phyloP scores from a whole-genome alignment of 2,888 invertebrate species.

The Ypsolopha sequella region DNA sequence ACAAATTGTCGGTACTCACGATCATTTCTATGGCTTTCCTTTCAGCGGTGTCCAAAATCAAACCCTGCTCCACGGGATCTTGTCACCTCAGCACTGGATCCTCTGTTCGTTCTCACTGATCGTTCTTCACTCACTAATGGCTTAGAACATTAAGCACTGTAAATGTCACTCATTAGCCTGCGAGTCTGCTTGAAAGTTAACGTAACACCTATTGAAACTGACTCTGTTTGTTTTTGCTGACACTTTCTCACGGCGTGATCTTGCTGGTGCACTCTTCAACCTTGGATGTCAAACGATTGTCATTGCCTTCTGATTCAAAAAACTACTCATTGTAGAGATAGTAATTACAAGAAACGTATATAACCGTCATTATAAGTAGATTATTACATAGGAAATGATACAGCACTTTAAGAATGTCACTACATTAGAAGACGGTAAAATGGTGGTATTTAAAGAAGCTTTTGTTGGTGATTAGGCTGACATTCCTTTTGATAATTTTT shows the following conservation, averaged over 20 bases:
- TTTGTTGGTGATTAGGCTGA: not conserved
- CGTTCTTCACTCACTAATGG: constrained; percentile 10
- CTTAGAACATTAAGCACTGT: constrained; percentile 11
- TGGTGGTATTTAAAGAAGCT: not conserved
- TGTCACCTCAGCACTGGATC: not conserved
- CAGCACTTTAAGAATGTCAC: not conserved
- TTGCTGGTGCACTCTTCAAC: constrained; percentile 14
- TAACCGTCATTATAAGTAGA: not conserved
- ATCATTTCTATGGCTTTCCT: constrained; percentile 44
- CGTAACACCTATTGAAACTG: constrained; percentile 7
- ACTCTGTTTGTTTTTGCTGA: constrained; percentile 10
- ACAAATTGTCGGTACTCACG: constrained; percentile 34
- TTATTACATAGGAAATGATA: not conserved
- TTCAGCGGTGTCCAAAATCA: constrained; percentile 14
- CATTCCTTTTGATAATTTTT: not conserved
- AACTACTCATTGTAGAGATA: not conserved
- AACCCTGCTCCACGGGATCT: not conserved
- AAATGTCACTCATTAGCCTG: constrained; percentile 12
- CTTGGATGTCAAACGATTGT: constrained; percentile 2
- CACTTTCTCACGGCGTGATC: constrained; percentile 16
- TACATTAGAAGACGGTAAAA: not conserved
- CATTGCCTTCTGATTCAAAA: not conserved
- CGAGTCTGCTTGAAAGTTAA: constrained; percentile 16
- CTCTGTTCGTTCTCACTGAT: constrained; percentile 8
- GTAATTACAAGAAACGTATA: not conserved